A percentile compares a stretch with the other conserved stretches of the same genome.
phyloP scores from a whole-genome alignment of 2,113 vertebrate genomes.

The Lichenostomus cassidix region DNA sequence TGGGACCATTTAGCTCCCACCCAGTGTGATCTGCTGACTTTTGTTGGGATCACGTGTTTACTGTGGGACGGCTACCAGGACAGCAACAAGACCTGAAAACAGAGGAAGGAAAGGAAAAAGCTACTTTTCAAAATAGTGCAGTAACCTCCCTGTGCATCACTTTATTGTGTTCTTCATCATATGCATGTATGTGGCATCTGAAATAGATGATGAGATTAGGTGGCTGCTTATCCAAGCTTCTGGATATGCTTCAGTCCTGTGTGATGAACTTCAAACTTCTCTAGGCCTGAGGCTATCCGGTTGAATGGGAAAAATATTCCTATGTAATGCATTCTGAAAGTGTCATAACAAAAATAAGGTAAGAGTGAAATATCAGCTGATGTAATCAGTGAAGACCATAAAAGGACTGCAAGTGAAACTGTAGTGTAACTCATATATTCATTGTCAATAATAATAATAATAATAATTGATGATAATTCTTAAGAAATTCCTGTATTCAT shows the following conservation, averaged over 20 bases:
- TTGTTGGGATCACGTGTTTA: not conserved
- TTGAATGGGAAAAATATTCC: not conserved
- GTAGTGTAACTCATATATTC: not conserved
- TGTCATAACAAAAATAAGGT: not conserved
- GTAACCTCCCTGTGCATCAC: not conserved
- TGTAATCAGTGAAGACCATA: not conserved
- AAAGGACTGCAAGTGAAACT: not conserved
- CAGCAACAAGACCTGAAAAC: not conserved
- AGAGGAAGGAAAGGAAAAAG: not conserved
- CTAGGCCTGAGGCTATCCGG: not conserved
- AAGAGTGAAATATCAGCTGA: not conserved
- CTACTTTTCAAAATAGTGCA: not conserved
- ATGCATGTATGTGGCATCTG: not conserved
- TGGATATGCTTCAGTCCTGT: not conserved
- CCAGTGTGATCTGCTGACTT: fast-evolving
- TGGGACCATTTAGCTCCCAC: not conserved
- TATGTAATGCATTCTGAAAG: not conserved
- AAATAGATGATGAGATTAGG: not conserved
- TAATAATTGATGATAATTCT: not conserved
- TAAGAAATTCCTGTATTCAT: not conserved
- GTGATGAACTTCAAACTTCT: not conserved
- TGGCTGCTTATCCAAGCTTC: not conserved
- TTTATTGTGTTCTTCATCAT: not conserved
- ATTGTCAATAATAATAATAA: not conserved
- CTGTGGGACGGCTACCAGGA: not conserved